Conservation (phyloP, 2,888 invertebrate genomes). For the Idaea aversata region DNA sequence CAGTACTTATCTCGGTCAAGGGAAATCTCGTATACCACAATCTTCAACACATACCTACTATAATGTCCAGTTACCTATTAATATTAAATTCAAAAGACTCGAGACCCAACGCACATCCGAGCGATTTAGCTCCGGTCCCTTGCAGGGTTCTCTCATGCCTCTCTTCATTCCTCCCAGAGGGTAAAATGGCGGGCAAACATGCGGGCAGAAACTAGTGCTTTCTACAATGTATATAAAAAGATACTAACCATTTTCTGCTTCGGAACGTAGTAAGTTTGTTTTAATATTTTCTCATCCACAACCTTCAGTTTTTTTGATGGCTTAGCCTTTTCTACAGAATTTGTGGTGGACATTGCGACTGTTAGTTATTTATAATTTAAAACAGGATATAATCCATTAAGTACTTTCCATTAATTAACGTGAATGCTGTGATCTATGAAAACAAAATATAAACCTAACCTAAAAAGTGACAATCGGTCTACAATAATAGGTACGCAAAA, state of each 20-base stretch:
- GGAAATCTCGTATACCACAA: too few relatives aligned
- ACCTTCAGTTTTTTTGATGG: not conserved
- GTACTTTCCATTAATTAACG: too few relatives aligned
- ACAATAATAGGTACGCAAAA: not conserved
- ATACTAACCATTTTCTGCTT: slow-evolving; percentile 57
- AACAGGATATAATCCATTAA: not conserved
- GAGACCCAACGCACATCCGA: too few relatives aligned
- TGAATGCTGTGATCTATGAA: not conserved
- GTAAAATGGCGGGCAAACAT: not conserved
- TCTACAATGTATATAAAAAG: not conserved
- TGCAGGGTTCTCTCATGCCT: too few relatives aligned
- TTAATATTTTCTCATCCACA: slow-evolving; percentile 19
- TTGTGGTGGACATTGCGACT: not conserved
- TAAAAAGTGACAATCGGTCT: not conserved
- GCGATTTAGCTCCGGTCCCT: too few relatives aligned
- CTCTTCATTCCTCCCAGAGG: not conserved
- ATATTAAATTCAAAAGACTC: too few relatives aligned
- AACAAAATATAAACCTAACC: not conserved
- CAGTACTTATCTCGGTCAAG: too few relatives aligned
- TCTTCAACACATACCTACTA: too few relatives aligned
- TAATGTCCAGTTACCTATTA: too few relatives aligned
- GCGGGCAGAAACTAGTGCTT: not conserved
- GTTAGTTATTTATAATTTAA: not conserved
- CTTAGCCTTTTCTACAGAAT: not conserved
- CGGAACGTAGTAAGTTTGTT: slow-evolving; percentile 47